Conservation (phyloP, 2,113 vertebrate species). For the Chauna torquata region DNA sequence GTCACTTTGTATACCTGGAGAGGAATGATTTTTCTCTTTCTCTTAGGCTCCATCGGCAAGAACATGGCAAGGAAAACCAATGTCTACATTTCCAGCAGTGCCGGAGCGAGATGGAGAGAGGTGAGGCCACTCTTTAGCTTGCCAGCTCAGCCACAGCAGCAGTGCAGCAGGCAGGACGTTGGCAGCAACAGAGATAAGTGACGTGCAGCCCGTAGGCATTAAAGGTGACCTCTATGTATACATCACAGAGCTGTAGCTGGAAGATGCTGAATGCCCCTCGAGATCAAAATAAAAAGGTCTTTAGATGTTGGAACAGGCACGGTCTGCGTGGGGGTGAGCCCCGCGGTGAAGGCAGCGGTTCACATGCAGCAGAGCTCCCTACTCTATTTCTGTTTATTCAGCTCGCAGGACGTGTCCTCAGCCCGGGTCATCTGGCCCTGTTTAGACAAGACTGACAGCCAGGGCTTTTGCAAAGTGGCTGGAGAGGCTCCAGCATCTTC, state of each 20-base stretch:
- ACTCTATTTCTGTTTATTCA: background rate
- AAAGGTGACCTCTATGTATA: fast-evolving
- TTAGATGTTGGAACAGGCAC: fast-evolving
- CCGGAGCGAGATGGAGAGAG: constrained; percentile 94
- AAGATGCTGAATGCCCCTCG: background rate
- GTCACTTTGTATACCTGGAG: background rate
- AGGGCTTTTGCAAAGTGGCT: background rate
- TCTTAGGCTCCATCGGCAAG: constrained; percentile 89
- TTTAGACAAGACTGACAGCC: background rate
- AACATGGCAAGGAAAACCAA: constrained; percentile 94
- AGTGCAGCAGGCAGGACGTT: background rate
- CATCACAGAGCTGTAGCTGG: background rate
- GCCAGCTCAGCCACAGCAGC: fast-evolving
- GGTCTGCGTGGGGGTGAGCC: background rate
- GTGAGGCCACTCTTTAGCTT: constrained; percentile 70
- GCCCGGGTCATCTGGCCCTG: fast-evolving
- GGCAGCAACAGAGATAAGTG: background rate
- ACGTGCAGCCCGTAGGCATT: fast-evolving
- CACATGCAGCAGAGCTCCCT: background rate
- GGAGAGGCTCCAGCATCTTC: background rate
- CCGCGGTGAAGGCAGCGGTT: background rate
- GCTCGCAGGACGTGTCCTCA: background rate
- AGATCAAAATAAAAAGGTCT: background rate
- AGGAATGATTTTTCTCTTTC: background rate
- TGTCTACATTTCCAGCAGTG: constrained; percentile 94